Evolutionary conservation across 2,888 invertebrate species (phyloP), one percentile per base, ranked within the genome.

Genomic region (Neria commutata): DNA sequence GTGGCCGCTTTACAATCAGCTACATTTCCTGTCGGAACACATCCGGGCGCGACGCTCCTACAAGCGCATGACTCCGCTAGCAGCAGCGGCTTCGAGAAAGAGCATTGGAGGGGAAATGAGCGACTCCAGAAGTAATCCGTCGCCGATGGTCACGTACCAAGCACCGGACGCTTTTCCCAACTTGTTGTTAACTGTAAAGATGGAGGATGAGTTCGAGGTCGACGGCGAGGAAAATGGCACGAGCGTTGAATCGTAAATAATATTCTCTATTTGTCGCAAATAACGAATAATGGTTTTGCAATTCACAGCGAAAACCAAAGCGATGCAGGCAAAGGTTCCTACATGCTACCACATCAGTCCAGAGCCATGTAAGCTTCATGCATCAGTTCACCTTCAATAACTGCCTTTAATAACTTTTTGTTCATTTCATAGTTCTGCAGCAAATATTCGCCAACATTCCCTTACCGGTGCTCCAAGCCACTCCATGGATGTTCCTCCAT

Each of bases 1-100:
- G 24, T 82, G 82, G 82, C 77, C 81, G 1, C 67, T 82, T n/a
- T 82, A 74, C 59, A 76, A 80, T 1, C 76, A 78, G 63, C 70
- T 82, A 10, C 76, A 75, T 34, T 82, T 82, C 58, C 67, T 82
- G 10, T 79, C 80, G 23, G 77, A 80, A 47, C 82, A 82, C 61
- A 82, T 82, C 62, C 73, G 80, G 26, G 75, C 77, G 2, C 67
- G 82, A 6, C 77, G 81, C 33, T 79, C 81, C 6, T 82, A 79
- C 24, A 81, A 79, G 63, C 72, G 71, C 54, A 72, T 77, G 70
- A 64, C 65, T 25, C 68, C 71, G 21, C 63, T 68, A 6, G 61
- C 61, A 26, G 56, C 56, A 14, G 40, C 54, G 54, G 24, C 47
- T 5, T 14, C 17, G 14, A n/a, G n/a, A n/a, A n/a, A n/a, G n/a